A percentile compares a stretch with the other conserved stretches of the same genome.
These are phyloP conservation scores for Parauchenoglanis ngamensis DNA, from an alignment of 2,797 vertebrate genomes.

Conservation along the genomic window DNA sequence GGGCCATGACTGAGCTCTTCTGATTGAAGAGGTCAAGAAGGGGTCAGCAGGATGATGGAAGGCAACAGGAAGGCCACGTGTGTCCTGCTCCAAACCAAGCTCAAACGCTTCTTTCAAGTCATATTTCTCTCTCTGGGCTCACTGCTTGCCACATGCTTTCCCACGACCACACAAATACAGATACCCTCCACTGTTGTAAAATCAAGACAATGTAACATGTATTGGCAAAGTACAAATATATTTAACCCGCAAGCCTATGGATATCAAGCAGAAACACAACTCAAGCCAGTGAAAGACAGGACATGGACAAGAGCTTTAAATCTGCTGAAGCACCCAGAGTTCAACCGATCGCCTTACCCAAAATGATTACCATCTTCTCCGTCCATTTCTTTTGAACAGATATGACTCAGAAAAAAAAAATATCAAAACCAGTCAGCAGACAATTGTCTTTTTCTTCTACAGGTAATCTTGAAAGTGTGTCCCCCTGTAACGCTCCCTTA, in stretches of 20 bases:
- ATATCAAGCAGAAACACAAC: background rate
- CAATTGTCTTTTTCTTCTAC: background rate
- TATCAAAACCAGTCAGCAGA: background rate
- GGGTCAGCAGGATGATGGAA: constrained; percentile 46
- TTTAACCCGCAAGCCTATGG: background rate
- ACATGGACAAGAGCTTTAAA: background rate
- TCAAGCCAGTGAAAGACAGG: background rate
- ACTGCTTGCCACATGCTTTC: constrained; percentile 37
- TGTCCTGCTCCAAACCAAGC: constrained; percentile 34
- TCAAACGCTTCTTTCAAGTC: constrained; percentile 29
- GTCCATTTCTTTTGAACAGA: constrained; percentile 22
- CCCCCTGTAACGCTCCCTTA: background rate
- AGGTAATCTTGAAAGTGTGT: background rate
- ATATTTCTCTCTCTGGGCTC: constrained; percentile 31
- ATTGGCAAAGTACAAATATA: background rate
- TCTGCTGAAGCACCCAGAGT: background rate
- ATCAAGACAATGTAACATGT: background rate
- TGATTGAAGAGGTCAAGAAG: constrained; percentile 51
- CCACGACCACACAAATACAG: constrained; percentile 21
- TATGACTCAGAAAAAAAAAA: background rate
- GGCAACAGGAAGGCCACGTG: constrained; percentile 57
- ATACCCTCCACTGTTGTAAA: background rate
- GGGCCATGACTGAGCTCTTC: constrained; percentile 51
- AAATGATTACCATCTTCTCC: constrained; percentile 29
- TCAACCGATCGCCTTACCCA: constrained; percentile 33